Evolutionary conservation across 2,113 vertebrate species (phyloP).

Genomic region (Loxodonta africana): DNA sequence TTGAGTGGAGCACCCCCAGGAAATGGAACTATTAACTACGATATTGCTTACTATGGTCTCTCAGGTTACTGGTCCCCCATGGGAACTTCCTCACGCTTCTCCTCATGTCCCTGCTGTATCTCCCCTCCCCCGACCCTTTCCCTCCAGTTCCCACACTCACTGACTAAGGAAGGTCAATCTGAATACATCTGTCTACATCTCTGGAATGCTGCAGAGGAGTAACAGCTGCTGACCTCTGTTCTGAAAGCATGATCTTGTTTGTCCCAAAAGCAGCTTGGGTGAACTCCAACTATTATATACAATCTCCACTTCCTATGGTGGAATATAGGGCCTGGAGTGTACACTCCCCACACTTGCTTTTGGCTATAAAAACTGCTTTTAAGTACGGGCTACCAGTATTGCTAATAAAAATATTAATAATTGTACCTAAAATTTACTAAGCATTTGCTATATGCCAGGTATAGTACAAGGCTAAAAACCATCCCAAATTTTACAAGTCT

Average conservation of each 20-base stretch:
- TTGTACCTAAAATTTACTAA: conserved; percentile 1
- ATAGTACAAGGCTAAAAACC: not conserved
- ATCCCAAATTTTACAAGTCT: conserved; percentile 12
- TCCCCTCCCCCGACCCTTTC: not conserved
- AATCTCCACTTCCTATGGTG: conserved; percentile 48
- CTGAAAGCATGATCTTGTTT: conserved; percentile 78
- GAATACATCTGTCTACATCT: conserved; percentile 82
- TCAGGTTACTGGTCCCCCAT: conserved; percentile 55
- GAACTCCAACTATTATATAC: conserved; percentile 68
- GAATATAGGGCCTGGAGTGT: not conserved
- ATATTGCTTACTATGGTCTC: not conserved
- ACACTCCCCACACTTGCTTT: not conserved
- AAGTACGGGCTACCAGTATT: not conserved
- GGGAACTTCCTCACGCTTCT: conserved; percentile 51
- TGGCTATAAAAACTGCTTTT: conserved; percentile 49
- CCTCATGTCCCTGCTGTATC: not conserved
- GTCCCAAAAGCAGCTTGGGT: conserved; percentile 74
- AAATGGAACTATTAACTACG: conserved; percentile 66
- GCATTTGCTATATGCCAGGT: not conserved
- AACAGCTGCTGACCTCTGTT: conserved; percentile 84
- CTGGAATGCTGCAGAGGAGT: conserved; percentile 75
- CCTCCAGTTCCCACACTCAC: conserved; percentile 80
- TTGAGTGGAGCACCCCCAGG: conserved; percentile 58
- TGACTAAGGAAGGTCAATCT: conserved; percentile 74
- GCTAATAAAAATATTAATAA: not conserved